These are phyloP conservation scores for Chromoteleia sp. DNA, from an alignment of 2,888 invertebrate species.

Conservation along the genomic window DNA sequence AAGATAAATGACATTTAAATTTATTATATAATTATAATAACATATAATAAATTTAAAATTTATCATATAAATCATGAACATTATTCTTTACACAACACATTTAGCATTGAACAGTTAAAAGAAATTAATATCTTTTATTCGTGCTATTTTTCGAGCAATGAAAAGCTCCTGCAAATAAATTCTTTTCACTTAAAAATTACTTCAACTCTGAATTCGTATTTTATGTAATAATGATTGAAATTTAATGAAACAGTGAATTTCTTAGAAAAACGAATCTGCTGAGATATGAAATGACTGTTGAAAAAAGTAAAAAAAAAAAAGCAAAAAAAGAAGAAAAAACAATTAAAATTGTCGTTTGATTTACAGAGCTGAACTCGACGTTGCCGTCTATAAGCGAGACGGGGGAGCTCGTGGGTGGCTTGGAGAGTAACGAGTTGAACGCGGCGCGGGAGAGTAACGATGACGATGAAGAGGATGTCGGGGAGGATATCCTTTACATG, in stretches of 20 bases:
- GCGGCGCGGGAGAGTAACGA: slow-evolving; percentile 77
- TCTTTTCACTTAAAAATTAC: too few relatives aligned
- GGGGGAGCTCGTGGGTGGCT: slow-evolving; percentile 82
- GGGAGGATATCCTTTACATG: slow-evolving; percentile 85
- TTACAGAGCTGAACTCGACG: slow-evolving; percentile 91
- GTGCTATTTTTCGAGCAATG: not conserved
- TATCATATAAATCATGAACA: too few relatives aligned
- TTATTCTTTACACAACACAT: too few relatives aligned
- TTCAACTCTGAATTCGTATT: not conserved
- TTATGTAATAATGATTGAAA: not conserved
- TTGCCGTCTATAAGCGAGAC: slow-evolving; percentile 86
- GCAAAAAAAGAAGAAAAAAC: slow-evolving; percentile 35
- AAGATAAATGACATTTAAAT: too few relatives aligned
- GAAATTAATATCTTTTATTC: not conserved
- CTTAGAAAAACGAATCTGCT: not conserved
- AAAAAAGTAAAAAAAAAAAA: slow-evolving; percentile 9
- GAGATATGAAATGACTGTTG: slow-evolving; percentile 13
- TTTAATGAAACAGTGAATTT: not conserved
- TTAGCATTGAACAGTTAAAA: too few relatives aligned
- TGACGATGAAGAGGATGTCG: slow-evolving; percentile 79
- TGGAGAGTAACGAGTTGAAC: slow-evolving; percentile 88
- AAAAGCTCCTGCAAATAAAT: too few relatives aligned
- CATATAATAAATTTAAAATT: too few relatives aligned
- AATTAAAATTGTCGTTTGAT: slow-evolving; percentile 58
- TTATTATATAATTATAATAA: too few relatives aligned